phyloP scores from a whole-genome alignment of 2,797 vertebrate species.

The Arremon brunneinucha region DNA sequence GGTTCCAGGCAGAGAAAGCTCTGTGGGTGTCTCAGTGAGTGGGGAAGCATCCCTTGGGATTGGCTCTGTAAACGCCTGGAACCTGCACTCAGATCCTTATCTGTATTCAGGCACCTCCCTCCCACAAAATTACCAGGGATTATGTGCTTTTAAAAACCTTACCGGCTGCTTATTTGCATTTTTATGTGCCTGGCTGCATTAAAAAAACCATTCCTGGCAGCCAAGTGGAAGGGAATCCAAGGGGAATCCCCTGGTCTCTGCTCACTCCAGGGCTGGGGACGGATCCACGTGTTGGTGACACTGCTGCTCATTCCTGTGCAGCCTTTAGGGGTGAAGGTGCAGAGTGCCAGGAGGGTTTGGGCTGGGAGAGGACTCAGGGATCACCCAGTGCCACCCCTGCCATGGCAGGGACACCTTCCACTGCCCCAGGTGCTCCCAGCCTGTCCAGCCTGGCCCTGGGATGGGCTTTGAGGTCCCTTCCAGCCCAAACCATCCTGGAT shows the following conservation, averaged over 20 bases:
- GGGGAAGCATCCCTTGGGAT: background rate
- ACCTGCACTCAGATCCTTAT: background rate
- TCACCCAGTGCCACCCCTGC: background rate
- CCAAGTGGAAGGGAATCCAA: background rate
- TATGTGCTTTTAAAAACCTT: conserved; percentile 4
- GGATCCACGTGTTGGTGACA: fast-evolving
- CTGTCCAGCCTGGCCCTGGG: background rate
- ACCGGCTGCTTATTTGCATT: background rate
- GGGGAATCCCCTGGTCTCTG: background rate
- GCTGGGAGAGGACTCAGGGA: background rate
- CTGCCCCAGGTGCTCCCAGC: background rate
- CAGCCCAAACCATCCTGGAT: background rate
- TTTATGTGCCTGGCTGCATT: background rate
- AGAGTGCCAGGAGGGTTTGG: background rate
- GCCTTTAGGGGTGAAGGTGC: background rate
- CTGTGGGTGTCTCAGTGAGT: background rate
- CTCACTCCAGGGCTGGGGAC: fast-evolving
- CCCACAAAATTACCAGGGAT: background rate
- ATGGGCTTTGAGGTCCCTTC: fast-evolving
- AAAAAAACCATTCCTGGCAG: background rate
- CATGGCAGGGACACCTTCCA: background rate
- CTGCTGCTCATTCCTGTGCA: background rate
- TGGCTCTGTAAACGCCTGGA: background rate
- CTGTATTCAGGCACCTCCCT: background rate
- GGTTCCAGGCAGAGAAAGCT: background rate